phyloP scores from a whole-genome alignment of 2,797 vertebrate species.

The Nyctalus aviator region DNA sequence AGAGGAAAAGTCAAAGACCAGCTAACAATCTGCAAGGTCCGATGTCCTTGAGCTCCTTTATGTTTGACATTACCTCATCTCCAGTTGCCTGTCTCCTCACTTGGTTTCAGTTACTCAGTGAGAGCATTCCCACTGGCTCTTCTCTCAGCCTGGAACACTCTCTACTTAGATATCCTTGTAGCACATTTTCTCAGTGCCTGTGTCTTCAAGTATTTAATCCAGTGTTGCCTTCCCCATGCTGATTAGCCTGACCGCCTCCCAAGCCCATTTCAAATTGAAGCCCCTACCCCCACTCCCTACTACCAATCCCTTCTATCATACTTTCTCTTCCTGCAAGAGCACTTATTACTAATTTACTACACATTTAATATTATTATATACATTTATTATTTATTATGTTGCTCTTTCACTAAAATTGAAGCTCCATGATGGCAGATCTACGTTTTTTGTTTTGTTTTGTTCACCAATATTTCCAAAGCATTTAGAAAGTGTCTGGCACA shows the following conservation, averaged over 20 bases:
- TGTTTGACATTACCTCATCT: background rate
- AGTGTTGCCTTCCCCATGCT: background rate
- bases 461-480: background rate
- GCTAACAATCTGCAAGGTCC: background rate
- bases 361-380: background rate
- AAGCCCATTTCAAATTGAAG: background rate
- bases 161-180: background rate
- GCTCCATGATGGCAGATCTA: background rate
- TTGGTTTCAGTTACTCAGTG: background rate
- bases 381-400: background rate
- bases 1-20: background rate
- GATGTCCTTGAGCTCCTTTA: background rate
- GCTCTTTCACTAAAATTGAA: background rate
- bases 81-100: background rate
- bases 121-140: background rate
- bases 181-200: background rate
- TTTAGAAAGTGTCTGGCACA: background rate
- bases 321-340: background rate
- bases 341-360: background rate
- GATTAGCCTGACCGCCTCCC: background rate
- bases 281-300: rapidly evolving
- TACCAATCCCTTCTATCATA: background rate
- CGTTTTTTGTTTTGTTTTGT: background rate
- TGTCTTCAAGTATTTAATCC: background rate
- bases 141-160: background rate